Percentiles rank a stretch among this genome's conserved stretches.
phyloP scores from a whole-genome alignment of 2,113 vertebrate species.

The Myotis lucifugus region DNA sequence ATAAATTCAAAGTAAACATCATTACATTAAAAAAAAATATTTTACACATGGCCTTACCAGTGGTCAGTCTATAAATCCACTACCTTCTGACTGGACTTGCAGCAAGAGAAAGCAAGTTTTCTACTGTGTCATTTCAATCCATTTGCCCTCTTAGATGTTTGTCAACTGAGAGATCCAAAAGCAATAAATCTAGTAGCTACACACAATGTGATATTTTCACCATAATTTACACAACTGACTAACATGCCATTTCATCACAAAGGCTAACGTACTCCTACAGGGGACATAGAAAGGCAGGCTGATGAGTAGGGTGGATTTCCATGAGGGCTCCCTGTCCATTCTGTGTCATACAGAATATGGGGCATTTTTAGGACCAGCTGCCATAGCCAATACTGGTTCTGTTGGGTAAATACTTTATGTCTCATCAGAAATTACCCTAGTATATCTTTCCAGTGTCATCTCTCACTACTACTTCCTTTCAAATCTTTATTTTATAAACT shows the following conservation, averaged over 20 bases:
- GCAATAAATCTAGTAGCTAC: neutral
- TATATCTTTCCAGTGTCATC: neutral
- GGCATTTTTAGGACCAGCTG: neutral
- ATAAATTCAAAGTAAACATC: too few relatives aligned
- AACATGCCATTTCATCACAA: neutral
- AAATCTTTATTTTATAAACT: constrained; percentile 28
- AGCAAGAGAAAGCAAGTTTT: neutral
- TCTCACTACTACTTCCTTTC: neutral
- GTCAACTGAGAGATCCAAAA: constrained; percentile 22
- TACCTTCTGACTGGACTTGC: neutral
- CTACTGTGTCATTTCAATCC: neutral
- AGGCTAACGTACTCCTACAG: neutral
- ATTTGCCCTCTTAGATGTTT: neutral
- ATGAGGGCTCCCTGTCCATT: neutral
- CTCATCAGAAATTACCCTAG: neutral
- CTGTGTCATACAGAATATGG: neutral
- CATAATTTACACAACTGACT: neutral
- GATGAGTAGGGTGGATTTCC: neutral
- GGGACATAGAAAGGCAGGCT: neutral
- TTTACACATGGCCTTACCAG: neutral
- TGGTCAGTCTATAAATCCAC: neutral
- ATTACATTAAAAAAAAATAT: too few relatives aligned
- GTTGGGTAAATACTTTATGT: neutral
- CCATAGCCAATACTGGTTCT: neutral
- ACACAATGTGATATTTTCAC: neutral